Evolutionary conservation across 2,888 invertebrate species (phyloP).

Genomic region (Gymnoscelis rufifasciata): DNA sequence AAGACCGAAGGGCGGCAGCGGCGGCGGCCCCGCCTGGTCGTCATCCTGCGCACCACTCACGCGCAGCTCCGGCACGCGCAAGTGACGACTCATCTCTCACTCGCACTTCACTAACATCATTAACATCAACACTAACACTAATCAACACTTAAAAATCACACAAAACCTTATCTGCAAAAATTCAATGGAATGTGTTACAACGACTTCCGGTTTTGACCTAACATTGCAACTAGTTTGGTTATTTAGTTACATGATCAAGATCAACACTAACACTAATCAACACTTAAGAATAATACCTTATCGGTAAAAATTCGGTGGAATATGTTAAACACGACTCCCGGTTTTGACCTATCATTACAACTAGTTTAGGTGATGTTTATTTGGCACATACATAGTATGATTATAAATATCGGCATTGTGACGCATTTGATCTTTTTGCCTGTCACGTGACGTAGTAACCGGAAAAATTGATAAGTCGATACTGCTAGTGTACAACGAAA

Average conservation of each 20-base stretch:
- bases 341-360: not conserved
- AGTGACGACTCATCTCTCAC: constrained; percentile 80
- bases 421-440: not conserved
- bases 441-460: no score
- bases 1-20: constrained; percentile 65
- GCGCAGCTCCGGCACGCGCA: constrained; percentile 84
- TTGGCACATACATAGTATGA: no score
- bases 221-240: not conserved
- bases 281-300: no score
- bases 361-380: no score
- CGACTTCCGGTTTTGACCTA: constrained; percentile 7
- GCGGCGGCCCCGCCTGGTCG: constrained; percentile 54
- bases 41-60: constrained; percentile 76
- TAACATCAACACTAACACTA: constrained; percentile 18
- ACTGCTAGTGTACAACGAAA: not conserved
- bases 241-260: no score
- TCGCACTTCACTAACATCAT: constrained; percentile 24
- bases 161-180: constrained; percentile 1
- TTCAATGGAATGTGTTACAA: constrained; percentile 39
- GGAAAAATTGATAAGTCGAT: no score
- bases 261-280: no score
- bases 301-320: no score
- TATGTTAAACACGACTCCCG: no score
- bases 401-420: not conserved
- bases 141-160: constrained; percentile 14